A percentile compares a stretch with the other conserved stretches of the same genome.
Conservation (phyloP, 2,113 vertebrate genomes). For the Cyprinodon variegatus region DNA sequence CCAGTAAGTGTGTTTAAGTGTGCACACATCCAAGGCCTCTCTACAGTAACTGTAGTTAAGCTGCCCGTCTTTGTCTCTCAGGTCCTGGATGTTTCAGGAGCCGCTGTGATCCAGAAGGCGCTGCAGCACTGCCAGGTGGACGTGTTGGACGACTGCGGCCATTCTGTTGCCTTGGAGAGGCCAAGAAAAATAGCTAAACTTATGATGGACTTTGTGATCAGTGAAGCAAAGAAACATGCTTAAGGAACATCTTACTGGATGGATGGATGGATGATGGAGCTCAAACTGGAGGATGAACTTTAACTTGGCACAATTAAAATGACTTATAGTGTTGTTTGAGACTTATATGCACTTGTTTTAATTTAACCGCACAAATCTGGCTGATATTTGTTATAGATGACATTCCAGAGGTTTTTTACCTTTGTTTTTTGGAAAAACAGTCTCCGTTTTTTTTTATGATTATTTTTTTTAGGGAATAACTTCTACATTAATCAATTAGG, state of each 20-base stretch:
- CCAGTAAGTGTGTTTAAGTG: too few species aligned
- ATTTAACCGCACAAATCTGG: not conserved
- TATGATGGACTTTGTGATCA: slow-evolving; percentile 82
- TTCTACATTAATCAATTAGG: not conserved
- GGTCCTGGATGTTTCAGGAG: slow-evolving; percentile 92
- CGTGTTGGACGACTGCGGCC: slow-evolving; percentile 92
- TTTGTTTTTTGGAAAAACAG: too few species aligned
- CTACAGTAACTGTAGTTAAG: not conserved
- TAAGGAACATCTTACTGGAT: slow-evolving; percentile 35
- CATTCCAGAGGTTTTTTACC: not conserved
- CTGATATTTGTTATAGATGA: not conserved
- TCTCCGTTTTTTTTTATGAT: too few species aligned
- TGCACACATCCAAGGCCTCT: not conserved
- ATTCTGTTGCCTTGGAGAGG: slow-evolving; percentile 89
- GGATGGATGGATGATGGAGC: too few species aligned
- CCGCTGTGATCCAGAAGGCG: slow-evolving; percentile 78
- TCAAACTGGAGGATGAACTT: not conserved
- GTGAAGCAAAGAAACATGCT: slow-evolving; percentile 81
- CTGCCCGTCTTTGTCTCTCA: slow-evolving; percentile 42
- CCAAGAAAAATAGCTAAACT: slow-evolving; percentile 90
- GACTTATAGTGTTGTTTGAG: too few species aligned
- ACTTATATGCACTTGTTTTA: not conserved
- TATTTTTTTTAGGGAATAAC: not conserved
- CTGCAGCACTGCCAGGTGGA: slow-evolving; percentile 84
- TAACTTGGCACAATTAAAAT: too few species aligned